phyloP scores from a whole-genome alignment of 2,797 vertebrate genomes.

The Cirrhinus mrigala region DNA sequence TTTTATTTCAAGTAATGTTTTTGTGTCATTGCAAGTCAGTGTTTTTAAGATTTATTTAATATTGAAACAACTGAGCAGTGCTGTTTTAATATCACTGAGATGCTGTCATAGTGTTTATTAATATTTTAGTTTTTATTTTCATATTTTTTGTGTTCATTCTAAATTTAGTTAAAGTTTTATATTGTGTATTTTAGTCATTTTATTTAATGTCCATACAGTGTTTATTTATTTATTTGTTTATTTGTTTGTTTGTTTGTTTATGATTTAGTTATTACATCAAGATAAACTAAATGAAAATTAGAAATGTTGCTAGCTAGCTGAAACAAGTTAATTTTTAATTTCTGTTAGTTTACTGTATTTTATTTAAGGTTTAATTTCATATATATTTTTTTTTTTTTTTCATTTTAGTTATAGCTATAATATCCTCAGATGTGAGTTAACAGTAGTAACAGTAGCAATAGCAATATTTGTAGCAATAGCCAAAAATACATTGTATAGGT shows the following conservation, averaged over 20 bases:
- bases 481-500: too few relatives aligned
- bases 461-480: too few relatives aligned
- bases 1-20: too few relatives aligned
- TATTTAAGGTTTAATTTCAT: too few relatives aligned
- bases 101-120: too few relatives aligned
- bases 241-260: neutral
- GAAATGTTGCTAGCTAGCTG: neutral
- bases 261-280: neutral
- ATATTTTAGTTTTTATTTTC: neutral
- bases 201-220: neutral
- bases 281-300: neutral
- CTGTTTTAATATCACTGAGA: neutral
- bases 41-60: neutral
- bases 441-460: too few relatives aligned
- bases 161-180: neutral
- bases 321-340: too few relatives aligned
- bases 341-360: too few relatives aligned
- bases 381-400: too few relatives aligned
- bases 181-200: neutral
- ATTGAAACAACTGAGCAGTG: neutral
- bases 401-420: too few relatives aligned
- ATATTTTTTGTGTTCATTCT: neutral
- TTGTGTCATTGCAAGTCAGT: too few relatives aligned
- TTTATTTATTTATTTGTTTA: neutral
- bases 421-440: too few relatives aligned